Conservation (phyloP, 2,113 vertebrate genomes). For the Capreolus pygargus region DNA sequence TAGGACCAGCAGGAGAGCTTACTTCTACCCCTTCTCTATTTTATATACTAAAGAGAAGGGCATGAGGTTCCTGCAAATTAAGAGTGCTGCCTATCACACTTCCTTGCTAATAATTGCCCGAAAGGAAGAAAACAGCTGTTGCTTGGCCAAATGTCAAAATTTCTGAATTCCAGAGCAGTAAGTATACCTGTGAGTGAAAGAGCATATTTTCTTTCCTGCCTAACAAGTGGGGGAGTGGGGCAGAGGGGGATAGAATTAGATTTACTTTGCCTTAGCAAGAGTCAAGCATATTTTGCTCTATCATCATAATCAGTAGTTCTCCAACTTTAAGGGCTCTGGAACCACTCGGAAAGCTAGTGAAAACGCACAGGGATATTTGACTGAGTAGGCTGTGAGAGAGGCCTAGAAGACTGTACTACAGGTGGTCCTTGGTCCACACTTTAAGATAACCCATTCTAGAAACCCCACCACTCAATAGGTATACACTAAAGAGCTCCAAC, state of each 20-base stretch:
- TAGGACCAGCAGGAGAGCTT: background rate
- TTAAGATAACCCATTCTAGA: background rate
- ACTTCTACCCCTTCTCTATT: background rate
- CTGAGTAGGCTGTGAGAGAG: background rate
- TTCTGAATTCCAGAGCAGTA: background rate
- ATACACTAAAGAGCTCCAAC: background rate
- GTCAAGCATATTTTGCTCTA: background rate
- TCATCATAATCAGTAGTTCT: background rate
- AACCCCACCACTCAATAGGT: background rate
- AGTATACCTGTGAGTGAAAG: background rate
- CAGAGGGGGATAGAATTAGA: background rate
- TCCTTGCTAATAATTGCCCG: background rate
- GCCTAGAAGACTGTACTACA: background rate
- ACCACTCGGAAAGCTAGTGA: background rate
- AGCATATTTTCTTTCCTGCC: background rate
- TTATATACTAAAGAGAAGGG: background rate
- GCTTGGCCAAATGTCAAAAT: background rate
- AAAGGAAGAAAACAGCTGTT: background rate
- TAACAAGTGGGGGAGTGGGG: background rate
- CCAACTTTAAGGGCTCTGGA: background rate
- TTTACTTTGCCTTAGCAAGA: background rate
- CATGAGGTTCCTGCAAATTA: background rate
- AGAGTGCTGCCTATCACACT: background rate
- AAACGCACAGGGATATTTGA: background rate
- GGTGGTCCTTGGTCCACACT: background rate